Evolutionary conservation across 2,113 vertebrate genomes (phyloP).

Genomic region (Grantiella picta): DNA sequence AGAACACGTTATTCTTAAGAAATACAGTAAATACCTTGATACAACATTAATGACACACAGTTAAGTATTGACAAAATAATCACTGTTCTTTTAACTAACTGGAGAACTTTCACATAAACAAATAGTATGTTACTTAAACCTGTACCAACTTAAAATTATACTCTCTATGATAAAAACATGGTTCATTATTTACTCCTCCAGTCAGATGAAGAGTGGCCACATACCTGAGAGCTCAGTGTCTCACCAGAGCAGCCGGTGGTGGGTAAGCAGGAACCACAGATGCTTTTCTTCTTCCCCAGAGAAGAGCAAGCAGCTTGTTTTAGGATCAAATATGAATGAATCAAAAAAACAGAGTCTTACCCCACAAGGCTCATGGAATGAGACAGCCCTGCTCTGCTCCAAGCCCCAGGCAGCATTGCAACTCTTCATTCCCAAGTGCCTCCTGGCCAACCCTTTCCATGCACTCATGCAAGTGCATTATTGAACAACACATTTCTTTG

Average conservation of each 20-base stretch:
- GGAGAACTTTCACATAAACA: not conserved
- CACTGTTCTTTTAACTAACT: not conserved
- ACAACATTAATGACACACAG: not conserved
- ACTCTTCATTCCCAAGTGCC: accelerated
- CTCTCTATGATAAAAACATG: not conserved
- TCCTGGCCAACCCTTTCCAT: not conserved
- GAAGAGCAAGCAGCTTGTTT: not conserved
- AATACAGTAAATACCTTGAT: not conserved
- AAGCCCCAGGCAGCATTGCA: not conserved
- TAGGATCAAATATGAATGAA: not conserved
- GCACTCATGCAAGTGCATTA: accelerated
- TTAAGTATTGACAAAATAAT: not conserved
- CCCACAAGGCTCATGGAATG: not conserved
- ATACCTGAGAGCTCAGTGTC: not conserved
- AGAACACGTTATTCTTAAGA: not conserved
- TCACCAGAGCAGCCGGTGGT: not conserved
- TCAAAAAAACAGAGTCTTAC: not conserved
- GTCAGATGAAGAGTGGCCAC: not conserved
- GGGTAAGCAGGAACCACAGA: not conserved
- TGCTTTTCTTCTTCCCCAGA: not conserved
- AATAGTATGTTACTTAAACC: not conserved
- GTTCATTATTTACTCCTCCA: not conserved
- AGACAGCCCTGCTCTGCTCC: not conserved
- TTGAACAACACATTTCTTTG: not conserved
- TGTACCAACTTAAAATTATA: not conserved